Conservation (phyloP, 1,140 invertebrate species). For the Gyrodactylus salaris region DNA sequence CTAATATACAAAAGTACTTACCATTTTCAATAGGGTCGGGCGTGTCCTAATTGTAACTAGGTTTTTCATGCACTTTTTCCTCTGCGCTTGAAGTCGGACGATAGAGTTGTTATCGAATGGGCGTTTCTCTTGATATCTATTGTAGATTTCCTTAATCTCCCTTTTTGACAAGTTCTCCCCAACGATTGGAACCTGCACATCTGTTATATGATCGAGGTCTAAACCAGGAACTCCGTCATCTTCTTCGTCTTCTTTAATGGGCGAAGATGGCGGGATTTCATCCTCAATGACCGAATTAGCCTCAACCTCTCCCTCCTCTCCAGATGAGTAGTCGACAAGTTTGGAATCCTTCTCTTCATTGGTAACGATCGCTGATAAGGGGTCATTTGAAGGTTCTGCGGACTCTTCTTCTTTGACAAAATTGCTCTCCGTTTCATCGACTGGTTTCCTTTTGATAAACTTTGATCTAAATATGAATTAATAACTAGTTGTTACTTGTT, state of each 20-base stretch:
- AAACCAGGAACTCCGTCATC: background rate
- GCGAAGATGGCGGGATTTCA: background rate
- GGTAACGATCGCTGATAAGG: background rate
- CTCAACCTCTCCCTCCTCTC: background rate
- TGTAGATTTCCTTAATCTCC: background rate
- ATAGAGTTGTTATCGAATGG: background rate
- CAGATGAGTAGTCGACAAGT: background rate
- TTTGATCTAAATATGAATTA: no score
- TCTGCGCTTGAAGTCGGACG: background rate
- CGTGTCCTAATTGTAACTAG: background rate
- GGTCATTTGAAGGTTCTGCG: background rate
- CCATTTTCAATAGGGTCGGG: background rate
- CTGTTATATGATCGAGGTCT: no score
- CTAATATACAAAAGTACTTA: no score
- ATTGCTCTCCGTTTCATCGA: background rate
- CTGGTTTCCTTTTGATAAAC: background rate
- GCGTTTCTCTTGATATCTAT: background rate
- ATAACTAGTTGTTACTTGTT: no score
- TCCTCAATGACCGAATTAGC: background rate
- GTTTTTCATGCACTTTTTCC: background rate
- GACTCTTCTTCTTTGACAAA: background rate
- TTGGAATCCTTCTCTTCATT: background rate
- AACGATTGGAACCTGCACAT: background rate
- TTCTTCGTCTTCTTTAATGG: background rate
- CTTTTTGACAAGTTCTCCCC: background rate